Percentiles rank a stretch among this genome's conserved stretches.
phyloP scores from a whole-genome alignment of 2,113 vertebrate species.

The Trachemys scripta region DNA sequence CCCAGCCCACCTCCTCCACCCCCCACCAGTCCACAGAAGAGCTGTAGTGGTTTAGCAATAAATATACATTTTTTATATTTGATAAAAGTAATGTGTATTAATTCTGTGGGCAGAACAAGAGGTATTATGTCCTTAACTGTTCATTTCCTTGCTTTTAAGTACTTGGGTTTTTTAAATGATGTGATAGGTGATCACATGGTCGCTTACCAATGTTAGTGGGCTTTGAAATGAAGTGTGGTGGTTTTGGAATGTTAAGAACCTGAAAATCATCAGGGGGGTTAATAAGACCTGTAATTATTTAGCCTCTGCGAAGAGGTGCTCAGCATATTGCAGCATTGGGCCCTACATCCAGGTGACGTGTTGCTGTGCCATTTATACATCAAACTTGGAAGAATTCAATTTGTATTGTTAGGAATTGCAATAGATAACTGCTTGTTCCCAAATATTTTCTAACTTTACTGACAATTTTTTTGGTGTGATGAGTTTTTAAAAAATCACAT shows the following conservation, averaged over 20 bases:
- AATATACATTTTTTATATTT: constrained; percentile 64
- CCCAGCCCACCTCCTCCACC: not conserved
- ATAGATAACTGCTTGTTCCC: not conserved
- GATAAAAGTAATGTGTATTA: constrained; percentile 3
- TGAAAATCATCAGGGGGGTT: not conserved
- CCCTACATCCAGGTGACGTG: not conserved
- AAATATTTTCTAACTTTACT: not conserved
- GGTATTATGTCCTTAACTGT: constrained; percentile 57
- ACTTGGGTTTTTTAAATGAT: constrained; percentile 41
- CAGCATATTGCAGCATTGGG: not conserved
- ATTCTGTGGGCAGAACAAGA: constrained; percentile 39
- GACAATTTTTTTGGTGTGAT: not conserved
- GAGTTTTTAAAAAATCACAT: not conserved
- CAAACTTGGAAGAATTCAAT: not conserved
- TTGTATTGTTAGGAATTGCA: not conserved
- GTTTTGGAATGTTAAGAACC: not conserved
- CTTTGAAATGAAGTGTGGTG: not conserved
- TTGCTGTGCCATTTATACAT: not conserved
- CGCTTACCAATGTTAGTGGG: not conserved
- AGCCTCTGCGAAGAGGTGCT: not conserved
- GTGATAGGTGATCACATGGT: not conserved
- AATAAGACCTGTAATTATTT: not conserved
- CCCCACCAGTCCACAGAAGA: not conserved
- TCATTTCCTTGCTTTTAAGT: constrained; percentile 21
- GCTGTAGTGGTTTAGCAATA: constrained; percentile 29